These are phyloP conservation scores for Gambusia holbrooki DNA, from an alignment of 2,113 vertebrate species.

Conservation along the genomic window DNA sequence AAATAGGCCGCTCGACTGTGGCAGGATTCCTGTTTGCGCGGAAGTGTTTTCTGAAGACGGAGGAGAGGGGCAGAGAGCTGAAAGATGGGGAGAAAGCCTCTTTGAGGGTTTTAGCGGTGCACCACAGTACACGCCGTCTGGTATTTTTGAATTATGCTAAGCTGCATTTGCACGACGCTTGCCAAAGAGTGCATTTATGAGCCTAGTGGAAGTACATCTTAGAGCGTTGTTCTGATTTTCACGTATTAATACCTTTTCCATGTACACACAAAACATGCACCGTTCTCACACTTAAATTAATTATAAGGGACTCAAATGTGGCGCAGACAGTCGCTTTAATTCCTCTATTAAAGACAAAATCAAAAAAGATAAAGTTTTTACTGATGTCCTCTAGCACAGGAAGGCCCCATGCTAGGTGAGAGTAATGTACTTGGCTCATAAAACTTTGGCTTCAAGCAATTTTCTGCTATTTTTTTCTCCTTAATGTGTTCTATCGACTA, in stretches of 20 bases:
- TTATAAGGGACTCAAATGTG: constrained; percentile 14
- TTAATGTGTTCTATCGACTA: constrained; percentile 4
- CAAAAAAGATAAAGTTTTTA: constrained; percentile 48
- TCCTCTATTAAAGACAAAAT: constrained; percentile 65
- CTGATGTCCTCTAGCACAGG: constrained; percentile 17
- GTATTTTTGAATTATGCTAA: constrained; percentile 77
- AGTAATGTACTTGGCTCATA: constrained; percentile 43
- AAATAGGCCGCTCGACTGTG: constrained; percentile 25
- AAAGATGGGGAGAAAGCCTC: constrained; percentile 69
- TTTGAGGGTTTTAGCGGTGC: constrained; percentile 66
- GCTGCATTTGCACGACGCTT: constrained; percentile 60
- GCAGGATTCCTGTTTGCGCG: constrained; percentile 51
- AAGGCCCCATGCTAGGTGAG: constrained; percentile 40
- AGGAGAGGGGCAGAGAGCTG: constrained; percentile 47
- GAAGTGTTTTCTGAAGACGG: constrained; percentile 55
- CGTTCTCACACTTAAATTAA: constrained; percentile 46
- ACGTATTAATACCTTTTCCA: constrained; percentile 16
- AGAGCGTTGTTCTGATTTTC: constrained; percentile 26
- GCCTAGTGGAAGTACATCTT: constrained; percentile 39
- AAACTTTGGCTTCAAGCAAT: constrained; percentile 11
- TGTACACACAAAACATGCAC: constrained; percentile 19
- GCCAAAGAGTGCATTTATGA: constrained; percentile 69
- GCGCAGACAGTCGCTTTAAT: constrained; percentile 67
- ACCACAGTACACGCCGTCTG: constrained; percentile 63
- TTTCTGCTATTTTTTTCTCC: constrained; percentile 5